These are phyloP conservation scores for Paramormyrops kingsleyae DNA, from an alignment of 2,113 vertebrate species.

Conservation along the genomic window DNA sequence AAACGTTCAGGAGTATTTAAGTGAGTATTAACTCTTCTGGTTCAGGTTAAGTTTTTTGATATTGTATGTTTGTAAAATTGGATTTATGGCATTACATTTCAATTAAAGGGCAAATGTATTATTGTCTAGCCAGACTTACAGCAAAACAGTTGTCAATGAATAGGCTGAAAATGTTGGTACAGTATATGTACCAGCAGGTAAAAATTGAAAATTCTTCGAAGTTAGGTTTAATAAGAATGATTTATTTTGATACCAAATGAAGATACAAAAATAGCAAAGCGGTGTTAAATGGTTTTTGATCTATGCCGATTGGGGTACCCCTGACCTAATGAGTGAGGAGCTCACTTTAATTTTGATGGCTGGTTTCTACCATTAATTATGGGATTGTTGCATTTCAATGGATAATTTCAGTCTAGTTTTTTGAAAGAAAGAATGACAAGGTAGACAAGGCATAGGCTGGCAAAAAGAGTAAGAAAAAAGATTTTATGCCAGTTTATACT, in stretches of 20 bases:
- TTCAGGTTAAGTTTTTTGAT: neutral
- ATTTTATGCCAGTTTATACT: neutral
- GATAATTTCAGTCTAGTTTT: neutral
- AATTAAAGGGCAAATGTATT: neutral
- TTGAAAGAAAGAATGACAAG: neutral
- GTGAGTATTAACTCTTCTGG: neutral
- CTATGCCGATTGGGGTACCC: neutral
- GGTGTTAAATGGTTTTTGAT: neutral
- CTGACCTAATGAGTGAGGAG: neutral
- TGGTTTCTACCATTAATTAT: neutral
- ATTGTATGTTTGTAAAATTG: neutral
- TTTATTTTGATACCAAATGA: neutral
- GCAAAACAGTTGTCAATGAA: neutral
- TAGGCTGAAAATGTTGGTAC: neutral
- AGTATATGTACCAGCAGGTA: neutral
- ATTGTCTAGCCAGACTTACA: neutral
- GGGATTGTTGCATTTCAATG: neutral
- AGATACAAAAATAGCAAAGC: neutral
- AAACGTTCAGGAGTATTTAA: neutral
- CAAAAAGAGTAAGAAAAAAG: neutral
- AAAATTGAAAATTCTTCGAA: neutral
- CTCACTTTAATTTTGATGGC: neutral
- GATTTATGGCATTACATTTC: neutral
- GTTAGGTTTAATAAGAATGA: neutral
- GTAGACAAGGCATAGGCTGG: neutral